Evolutionary conservation across 2,113 vertebrate genomes (phyloP).

Genomic region (Heloderma charlesbogerti): DNA sequence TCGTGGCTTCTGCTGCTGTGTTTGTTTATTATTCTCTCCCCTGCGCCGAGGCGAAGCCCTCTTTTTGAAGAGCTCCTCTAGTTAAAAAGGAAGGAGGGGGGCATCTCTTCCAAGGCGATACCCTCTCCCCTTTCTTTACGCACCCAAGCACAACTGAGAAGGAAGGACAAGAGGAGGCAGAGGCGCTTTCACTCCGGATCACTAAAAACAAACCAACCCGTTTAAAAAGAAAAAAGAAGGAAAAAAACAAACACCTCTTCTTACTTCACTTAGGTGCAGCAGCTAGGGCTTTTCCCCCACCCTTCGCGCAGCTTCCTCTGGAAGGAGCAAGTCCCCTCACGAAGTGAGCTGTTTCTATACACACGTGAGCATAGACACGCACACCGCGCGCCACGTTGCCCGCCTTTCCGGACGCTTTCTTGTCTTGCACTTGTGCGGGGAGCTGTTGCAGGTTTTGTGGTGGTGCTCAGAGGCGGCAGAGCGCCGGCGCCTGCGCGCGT

Average conservation of each 20-base stretch:
- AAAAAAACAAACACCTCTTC: background rate
- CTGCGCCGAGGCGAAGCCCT: conserved; percentile 46
- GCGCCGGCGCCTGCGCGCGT: background rate
- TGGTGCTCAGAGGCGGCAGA: background rate
- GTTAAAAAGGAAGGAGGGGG: conserved; percentile 27
- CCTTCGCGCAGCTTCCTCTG: too few relatives aligned
- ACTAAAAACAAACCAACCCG: too few relatives aligned
- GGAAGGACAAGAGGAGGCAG: conserved; percentile 30
- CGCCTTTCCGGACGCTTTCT: background rate
- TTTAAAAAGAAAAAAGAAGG: too few relatives aligned
- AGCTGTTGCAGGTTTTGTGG: background rate
- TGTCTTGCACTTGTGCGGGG: conserved; percentile 27
- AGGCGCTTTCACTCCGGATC: too few relatives aligned
- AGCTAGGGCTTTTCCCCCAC: too few relatives aligned
- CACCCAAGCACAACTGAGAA: conserved; percentile 33
- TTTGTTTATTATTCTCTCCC: conserved; percentile 42
- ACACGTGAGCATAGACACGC: background rate
- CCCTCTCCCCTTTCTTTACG: conserved; percentile 16
- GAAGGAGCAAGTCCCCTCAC: too few relatives aligned
- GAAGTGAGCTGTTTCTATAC: too few relatives aligned
- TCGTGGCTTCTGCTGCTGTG: conserved; percentile 56
- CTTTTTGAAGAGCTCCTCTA: conserved; percentile 50
- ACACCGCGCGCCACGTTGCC: background rate
- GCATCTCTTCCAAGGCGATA: conserved; percentile 58
- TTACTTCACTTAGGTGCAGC: too few relatives aligned